Conservation (phyloP, 2,113 vertebrate genomes). For the Rhinogobius similis region DNA sequence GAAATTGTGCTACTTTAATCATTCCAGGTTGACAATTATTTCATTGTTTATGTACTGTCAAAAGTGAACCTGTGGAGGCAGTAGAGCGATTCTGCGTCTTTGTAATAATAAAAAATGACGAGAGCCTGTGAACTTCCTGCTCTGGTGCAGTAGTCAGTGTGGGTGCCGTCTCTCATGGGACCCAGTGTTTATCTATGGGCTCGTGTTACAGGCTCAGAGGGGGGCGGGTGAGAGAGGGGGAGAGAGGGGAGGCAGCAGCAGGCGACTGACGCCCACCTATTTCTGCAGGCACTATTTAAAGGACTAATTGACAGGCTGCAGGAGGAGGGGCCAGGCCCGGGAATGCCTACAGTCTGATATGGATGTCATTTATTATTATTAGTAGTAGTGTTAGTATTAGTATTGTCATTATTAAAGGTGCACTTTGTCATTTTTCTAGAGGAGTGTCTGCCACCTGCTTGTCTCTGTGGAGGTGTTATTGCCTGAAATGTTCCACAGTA, state of each 20-base stretch:
- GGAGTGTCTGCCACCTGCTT: too few relatives aligned
- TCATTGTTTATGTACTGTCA: background rate
- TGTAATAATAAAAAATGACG: too few relatives aligned
- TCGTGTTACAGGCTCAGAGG: conserved; percentile 54
- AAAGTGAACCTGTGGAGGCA: too few relatives aligned
- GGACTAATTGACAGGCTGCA: conserved; percentile 58
- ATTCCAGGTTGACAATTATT: background rate
- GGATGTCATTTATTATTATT: background rate
- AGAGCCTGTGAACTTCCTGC: background rate
- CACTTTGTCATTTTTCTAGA: too few relatives aligned
- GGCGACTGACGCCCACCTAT: conserved; percentile 74
- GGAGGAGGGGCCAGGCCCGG: background rate
- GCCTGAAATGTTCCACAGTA: too few relatives aligned
- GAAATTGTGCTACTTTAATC: background rate
- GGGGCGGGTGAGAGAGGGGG: background rate
- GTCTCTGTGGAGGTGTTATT: too few relatives aligned
- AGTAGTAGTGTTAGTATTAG: too few relatives aligned
- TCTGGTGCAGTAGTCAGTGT: too few relatives aligned
- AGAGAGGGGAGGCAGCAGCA: conserved; percentile 35
- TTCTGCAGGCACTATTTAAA: conserved; percentile 78
- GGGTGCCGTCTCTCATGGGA: background rate
- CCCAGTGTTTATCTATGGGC: background rate
- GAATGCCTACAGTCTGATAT: background rate
- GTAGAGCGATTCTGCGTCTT: too few relatives aligned
- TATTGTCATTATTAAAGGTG: too few relatives aligned